Percentiles rank a stretch among this genome's conserved stretches.
Conservation (phyloP, 1,140 invertebrate genomes). For the Radopholus similis region DNA sequence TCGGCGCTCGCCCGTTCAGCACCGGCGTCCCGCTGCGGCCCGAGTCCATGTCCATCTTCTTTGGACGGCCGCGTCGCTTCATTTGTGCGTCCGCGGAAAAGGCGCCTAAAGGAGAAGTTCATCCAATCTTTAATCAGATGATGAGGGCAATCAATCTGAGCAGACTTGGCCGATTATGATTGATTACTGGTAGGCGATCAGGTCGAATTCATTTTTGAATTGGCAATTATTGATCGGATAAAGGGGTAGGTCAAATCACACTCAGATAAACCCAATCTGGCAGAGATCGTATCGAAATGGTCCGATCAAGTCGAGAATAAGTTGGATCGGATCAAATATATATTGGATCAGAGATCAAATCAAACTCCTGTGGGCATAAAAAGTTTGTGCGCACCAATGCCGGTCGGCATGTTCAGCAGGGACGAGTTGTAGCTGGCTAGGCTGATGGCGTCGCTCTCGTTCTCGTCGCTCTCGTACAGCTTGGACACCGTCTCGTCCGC, state of each 20-base stretch:
- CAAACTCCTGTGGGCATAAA: no score
- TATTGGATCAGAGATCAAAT: no score
- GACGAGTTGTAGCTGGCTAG: slow-evolving; percentile 33
- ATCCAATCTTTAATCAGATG: not conserved
- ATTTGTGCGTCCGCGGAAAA: slow-evolving; percentile 18
- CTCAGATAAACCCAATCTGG: no score
- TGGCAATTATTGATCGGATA: no score
- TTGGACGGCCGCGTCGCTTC: slow-evolving; percentile 45
- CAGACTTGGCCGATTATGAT: not conserved
- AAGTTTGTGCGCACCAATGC: no score
- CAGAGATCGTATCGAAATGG: no score
- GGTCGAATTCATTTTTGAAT: no score
- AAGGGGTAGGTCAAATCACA: no score
- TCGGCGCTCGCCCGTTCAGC: slow-evolving; percentile 40
- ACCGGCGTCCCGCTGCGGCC: slow-evolving; percentile 42
- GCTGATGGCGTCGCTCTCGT: slow-evolving; percentile 37
- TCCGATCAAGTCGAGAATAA: no score
- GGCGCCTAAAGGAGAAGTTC: not conserved
- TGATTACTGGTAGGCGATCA: no score
- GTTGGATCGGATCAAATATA: no score
- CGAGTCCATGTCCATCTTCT: slow-evolving; percentile 47
- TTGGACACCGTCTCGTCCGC: slow-evolving; percentile 7
- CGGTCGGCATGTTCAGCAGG: not conserved
- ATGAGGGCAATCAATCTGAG: not conserved
- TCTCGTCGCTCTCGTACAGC: slow-evolving; percentile 47